Conservation (phyloP, 2,797 vertebrate genomes). For the Prionace glauca region DNA sequence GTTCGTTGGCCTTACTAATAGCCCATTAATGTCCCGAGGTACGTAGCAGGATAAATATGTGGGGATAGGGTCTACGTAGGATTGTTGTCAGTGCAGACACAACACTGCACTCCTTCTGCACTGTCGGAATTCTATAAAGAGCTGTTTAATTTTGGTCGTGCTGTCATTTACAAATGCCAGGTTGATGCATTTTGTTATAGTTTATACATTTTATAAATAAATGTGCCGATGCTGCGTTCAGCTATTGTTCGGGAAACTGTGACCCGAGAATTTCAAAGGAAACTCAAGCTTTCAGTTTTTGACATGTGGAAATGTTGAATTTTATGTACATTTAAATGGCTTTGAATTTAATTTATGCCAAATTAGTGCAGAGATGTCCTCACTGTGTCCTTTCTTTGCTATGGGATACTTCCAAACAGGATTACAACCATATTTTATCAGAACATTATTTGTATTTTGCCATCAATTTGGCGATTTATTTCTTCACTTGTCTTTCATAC, state of each 20-base stretch:
- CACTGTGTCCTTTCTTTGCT: neutral
- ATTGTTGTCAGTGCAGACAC: too few relatives aligned
- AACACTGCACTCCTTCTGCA: too few relatives aligned
- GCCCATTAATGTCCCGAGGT: too few relatives aligned
- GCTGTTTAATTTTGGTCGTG: neutral
- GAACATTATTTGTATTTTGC: neutral
- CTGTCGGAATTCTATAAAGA: neutral
- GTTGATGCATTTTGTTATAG: neutral
- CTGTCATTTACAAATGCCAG: neutral
- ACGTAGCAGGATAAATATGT: too few relatives aligned
- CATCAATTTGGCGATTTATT: neutral
- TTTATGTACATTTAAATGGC: neutral
- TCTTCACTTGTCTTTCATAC: neutral
- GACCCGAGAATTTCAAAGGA: neutral
- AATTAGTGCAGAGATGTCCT: neutral
- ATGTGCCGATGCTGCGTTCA: neutral
- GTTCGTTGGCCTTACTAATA: too few relatives aligned
- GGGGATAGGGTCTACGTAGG: too few relatives aligned
- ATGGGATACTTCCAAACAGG: neutral
- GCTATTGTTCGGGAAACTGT: neutral
- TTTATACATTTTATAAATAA: neutral
- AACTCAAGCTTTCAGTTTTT: neutral
- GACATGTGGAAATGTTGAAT: neutral
- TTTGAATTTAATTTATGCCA: neutral
- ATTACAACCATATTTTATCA: neutral